Evolutionary conservation across 2,888 invertebrate genomes (phyloP).

Genomic region (Agrenia bidenticulata): DNA sequence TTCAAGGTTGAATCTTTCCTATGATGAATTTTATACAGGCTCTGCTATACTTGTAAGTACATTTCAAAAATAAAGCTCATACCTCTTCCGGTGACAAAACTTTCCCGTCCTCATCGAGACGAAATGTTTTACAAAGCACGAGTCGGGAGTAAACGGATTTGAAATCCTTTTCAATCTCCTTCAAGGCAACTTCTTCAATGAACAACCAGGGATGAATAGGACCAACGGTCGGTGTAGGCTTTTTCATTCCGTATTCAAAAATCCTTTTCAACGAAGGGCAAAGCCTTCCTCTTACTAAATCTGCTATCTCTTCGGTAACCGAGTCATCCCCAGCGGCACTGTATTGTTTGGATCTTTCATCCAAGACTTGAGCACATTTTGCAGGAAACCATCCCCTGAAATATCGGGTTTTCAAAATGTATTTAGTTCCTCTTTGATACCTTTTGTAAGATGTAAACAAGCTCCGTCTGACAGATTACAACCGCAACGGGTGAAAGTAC

Average conservation of each 20-base stretch:
- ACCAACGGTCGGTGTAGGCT: slow-evolving; percentile 70
- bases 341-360: slow-evolving; percentile 90
- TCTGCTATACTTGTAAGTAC: too few relatives aligned
- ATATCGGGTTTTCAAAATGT: too few relatives aligned
- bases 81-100: slow-evolving; percentile 97
- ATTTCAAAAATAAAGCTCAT: slow-evolving; percentile 48
- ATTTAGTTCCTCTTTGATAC: too few relatives aligned
- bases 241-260: slow-evolving; percentile 90
- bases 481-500: too few relatives aligned
- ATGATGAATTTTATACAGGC: too few relatives aligned
- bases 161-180: slow-evolving; percentile 96
- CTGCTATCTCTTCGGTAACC: slow-evolving; percentile 93
- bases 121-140: slow-evolving; percentile 95
- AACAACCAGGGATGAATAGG: slow-evolving; percentile 98
- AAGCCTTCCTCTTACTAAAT: slow-evolving; percentile 89
- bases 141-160: slow-evolving; percentile 96
- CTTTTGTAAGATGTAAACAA: too few relatives aligned
- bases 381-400: slow-evolving; percentile 87
- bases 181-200: slow-evolving; percentile 93
- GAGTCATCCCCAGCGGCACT: slow-evolving; percentile 95
- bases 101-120: slow-evolving; percentile 98
- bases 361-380: slow-evolving; percentile 91
- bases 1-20: too few relatives aligned
- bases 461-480: too few relatives aligned
- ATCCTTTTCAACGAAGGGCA: slow-evolving; percentile 93